phyloP scores from a whole-genome alignment of 2,113 vertebrate species.

The Istiophorus platypterus region DNA sequence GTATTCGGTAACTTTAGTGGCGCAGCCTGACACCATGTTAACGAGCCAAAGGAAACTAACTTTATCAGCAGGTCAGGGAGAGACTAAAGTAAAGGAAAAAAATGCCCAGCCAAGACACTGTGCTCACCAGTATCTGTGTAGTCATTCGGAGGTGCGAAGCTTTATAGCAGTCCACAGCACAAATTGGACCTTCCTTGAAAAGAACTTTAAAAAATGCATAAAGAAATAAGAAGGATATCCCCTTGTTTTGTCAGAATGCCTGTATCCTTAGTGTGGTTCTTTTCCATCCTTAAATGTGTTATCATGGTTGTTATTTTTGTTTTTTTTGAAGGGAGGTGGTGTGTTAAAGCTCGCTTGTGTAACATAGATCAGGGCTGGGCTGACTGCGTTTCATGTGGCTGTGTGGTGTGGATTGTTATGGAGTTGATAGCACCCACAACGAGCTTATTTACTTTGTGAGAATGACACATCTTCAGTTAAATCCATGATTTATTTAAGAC shows the following conservation, averaged over 20 bases:
- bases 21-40: slow-evolving; percentile 65
- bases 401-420: slow-evolving; percentile 60
- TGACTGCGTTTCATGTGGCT: slow-evolving; percentile 55
- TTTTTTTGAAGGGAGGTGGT: slow-evolving; percentile 37
- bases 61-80: slow-evolving; percentile 66
- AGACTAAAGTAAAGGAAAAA: slow-evolving; percentile 27
- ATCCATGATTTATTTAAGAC: slow-evolving; percentile 75
- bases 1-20: slow-evolving; percentile 50
- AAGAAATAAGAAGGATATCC: slow-evolving; percentile 37
- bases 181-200: slow-evolving; percentile 70
- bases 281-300: slow-evolving; percentile 37
- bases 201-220: slow-evolving; percentile 57
- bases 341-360: slow-evolving; percentile 27
- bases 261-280: slow-evolving; percentile 31
- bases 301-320: slow-evolving; percentile 51
- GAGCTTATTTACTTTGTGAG: slow-evolving; percentile 74
- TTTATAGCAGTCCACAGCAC: slow-evolving; percentile 81
- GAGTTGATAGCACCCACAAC: slow-evolving; percentile 63
- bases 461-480: slow-evolving; percentile 74
- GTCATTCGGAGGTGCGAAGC: slow-evolving; percentile 73
- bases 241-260: slow-evolving; percentile 65
- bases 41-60: slow-evolving; percentile 70
- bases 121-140: slow-evolving; percentile 79
- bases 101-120: slow-evolving; percentile 76
- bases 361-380: slow-evolving; percentile 51